Conservation (phyloP, 2,113 vertebrate genomes). For the Salvelinus fontinalis region DNA sequence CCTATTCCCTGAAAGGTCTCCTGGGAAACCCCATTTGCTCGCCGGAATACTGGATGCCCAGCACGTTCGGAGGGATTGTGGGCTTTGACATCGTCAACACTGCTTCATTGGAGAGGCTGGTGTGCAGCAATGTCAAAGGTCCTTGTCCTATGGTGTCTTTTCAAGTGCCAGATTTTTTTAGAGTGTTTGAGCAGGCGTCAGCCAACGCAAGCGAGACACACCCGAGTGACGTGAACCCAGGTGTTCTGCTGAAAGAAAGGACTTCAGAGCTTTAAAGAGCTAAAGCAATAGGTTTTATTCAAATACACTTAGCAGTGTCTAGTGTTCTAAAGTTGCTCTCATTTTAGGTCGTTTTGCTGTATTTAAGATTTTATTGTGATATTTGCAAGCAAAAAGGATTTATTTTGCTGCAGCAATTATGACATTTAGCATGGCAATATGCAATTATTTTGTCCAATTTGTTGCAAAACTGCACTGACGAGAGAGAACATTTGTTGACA, state of each 20-base stretch:
- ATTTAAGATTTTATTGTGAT: too few relatives aligned
- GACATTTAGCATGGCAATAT: too few relatives aligned
- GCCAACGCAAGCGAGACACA: background rate
- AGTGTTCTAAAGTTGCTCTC: too few relatives aligned
- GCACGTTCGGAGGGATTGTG: slow-evolving; percentile 84
- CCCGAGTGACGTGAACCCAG: slow-evolving; percentile 75
- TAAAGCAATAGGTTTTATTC: background rate
- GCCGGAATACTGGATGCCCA: slow-evolving; percentile 90
- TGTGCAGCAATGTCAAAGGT: slow-evolving; percentile 82
- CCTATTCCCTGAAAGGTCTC: slow-evolving; percentile 87
- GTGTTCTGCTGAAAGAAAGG: slow-evolving; percentile 79
- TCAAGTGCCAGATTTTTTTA: slow-evolving; percentile 64
- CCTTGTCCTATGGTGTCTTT: slow-evolving; percentile 80
- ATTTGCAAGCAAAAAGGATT: too few relatives aligned
- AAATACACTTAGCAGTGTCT: background rate
- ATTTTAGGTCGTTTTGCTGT: too few relatives aligned
- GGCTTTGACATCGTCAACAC: slow-evolving; percentile 86
- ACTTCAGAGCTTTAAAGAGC: slow-evolving; percentile 76
- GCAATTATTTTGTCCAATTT: too few relatives aligned
- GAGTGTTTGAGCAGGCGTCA: too few relatives aligned
- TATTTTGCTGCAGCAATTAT: too few relatives aligned
- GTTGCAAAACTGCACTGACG: too few relatives aligned
- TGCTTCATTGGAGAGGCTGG: slow-evolving; percentile 82
- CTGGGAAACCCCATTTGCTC: slow-evolving; percentile 89
- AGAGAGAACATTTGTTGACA: too few relatives aligned